These are phyloP conservation scores for Poeciliopsis prolifica DNA, from an alignment of 2,113 vertebrate species.

Conservation along the genomic window DNA sequence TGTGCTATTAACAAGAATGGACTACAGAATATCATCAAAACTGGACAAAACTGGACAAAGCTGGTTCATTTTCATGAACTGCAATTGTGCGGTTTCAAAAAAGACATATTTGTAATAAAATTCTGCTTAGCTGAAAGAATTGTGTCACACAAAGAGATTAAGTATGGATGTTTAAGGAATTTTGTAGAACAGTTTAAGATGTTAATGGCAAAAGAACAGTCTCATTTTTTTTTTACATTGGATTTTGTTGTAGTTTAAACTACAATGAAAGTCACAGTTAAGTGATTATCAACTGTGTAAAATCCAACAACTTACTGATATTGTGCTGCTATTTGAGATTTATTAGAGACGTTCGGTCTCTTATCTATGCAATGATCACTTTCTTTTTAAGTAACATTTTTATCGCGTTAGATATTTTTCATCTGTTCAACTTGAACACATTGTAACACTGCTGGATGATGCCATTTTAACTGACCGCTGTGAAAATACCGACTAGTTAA, in stretches of 20 bases:
- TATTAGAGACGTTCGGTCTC: slow-evolving; percentile 19
- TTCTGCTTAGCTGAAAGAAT: slow-evolving; percentile 13
- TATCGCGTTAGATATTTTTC: slow-evolving; percentile 1
- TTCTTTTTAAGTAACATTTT: slow-evolving; percentile 4
- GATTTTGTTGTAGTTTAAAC: slow-evolving; percentile 6
- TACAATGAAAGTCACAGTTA: slow-evolving; percentile 13
- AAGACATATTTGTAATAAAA: not conserved
- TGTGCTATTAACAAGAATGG: slow-evolving; percentile 53
- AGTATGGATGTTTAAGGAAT: not conserved
- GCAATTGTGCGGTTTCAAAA: not conserved
- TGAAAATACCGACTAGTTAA: slow-evolving; percentile 4
- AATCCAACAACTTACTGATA: not conserved
- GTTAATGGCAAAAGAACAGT: too few relatives aligned
- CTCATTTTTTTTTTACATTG: not conserved
- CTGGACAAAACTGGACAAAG: too few relatives aligned
- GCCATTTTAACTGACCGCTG: slow-evolving; percentile 4
- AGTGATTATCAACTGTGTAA: not conserved
- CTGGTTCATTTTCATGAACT: not conserved
- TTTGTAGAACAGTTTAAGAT: not conserved
- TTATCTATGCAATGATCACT: slow-evolving; percentile 38
- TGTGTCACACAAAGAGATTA: not conserved
- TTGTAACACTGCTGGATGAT: slow-evolving; percentile 16
- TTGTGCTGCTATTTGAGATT: slow-evolving; percentile 55
- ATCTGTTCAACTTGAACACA: slow-evolving; percentile 19
- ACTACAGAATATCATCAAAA: not conserved